Evolutionary conservation across 1,140 invertebrate species (phyloP), one percentile per base, ranked within the genome.

Genomic region (Eurytemora carolleeae): DNA sequence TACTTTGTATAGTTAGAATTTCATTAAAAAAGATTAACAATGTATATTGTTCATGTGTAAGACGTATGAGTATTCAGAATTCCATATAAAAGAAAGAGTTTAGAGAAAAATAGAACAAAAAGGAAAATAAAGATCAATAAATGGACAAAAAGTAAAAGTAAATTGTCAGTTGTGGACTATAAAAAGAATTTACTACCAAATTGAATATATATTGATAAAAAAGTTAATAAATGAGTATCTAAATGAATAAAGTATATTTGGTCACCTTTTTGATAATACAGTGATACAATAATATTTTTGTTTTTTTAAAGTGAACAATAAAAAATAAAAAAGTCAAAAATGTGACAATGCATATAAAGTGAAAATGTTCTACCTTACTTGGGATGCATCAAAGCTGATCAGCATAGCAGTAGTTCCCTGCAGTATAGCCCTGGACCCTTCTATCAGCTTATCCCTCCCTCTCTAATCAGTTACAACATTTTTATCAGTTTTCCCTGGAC

Each of bases 301-400:
- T 22, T n/a, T 52, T 52, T 52, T n/a, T 16, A 12, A n/a, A 18
- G n/a, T 19, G 12, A 55, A 12, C 12, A 55, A 55, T 55, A 55
- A 55, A 18, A 19, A 55, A 55, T 12, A 12, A 19, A 12, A 55
- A 55, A n/a, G 7, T 24, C 12, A 18, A 18, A 24, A 25, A 12
- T 18, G 21, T 15, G 7, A n/a, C 7, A 24, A 19, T n/a, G 12
- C 16, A 15, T 15, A 56, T 56, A 20, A 12, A 15, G 12, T 12
- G 21, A 16, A 12, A 15, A 15, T n/a, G 12, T 56, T 21, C 12
- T 18, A 24, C n/a, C 57, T 56, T 2, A 99, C 95, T 81, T 98
- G 95, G 1, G 92, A 97, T 73, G 98, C 94, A 72, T 99, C 95
- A 71, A 98, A 98, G 71, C 91, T 95, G 1, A 98, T 76, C 58